Base-by-base conservation (phyloP, 2,113 vertebrate genomes). In the Rissa tridactyla region DNA sequence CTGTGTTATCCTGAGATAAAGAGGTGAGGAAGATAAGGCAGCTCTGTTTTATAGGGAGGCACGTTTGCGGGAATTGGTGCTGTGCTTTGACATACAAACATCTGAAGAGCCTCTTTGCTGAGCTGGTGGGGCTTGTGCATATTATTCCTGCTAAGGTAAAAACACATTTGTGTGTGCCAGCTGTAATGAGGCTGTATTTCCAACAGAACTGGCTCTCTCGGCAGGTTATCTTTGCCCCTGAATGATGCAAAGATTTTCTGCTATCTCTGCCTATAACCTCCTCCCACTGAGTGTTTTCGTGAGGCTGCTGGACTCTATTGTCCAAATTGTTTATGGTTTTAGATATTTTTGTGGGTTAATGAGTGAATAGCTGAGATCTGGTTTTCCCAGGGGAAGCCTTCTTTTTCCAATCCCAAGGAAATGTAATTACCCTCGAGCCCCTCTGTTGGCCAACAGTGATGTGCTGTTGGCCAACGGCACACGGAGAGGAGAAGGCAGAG, bases 1-100 rank as follows among this genome's bases (percentile, higher is more conserved):
- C 30, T 0, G 11, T 38, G 13, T 79, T 92, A 92, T 40, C 49
- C 64, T 52, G 72, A 70, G 71, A 86, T 27, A 77, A 77, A 86
- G 86, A 68, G 23, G 7, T 0, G 0, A 83, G 40, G 72, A 73
- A 77, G 49, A 73, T 55, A 52, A 92, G 62, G n/a, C 62, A 93
- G 51, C 60, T 91, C 44, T 3, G 4, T 73, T 87, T 87, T 61
- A 81, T 34, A 27, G 15, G 42, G n/a, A 86, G 29, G 29, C 26
- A 46, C 0, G 0, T 80, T 86, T 55, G n/a, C 1, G 26, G 75
- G 68, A 76, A 76, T 60, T 32, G 42, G n/a, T 14, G 2, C 26
- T 36, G 42, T 64, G 21, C 57, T 65, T 87, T 2, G 6, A 44
- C 4, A 1, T 44, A 27, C 6, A 44, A 83, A 69, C 46, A 81